Conservation (phyloP, 2,113 vertebrate genomes). For the Conger conger region DNA sequence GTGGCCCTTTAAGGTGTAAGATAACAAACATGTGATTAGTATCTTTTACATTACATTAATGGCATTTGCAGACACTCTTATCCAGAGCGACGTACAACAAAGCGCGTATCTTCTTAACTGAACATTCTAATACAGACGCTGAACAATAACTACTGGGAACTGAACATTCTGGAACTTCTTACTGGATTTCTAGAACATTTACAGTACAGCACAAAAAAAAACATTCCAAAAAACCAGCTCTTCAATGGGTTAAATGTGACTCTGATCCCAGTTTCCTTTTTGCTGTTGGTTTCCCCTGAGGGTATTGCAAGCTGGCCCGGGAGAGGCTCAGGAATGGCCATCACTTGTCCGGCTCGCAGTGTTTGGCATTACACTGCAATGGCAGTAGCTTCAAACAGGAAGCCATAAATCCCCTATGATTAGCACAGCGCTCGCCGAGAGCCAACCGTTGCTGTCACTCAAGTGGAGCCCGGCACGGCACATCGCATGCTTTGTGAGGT, state of each 20-base stretch:
- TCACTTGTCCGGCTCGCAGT: not conserved
- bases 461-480: not conserved
- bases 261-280: not conserved
- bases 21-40: no score
- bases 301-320: not conserved
- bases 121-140: no score
- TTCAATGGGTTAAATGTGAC: not conserved
- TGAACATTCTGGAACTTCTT: no score
- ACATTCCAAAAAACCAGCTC: no score
- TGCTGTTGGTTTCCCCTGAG: not conserved
- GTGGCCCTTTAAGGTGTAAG: not conserved
- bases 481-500: not conserved
- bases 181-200: no score
- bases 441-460: not conserved
- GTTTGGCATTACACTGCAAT: not conserved
- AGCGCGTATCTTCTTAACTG: no score
- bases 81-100: no score
- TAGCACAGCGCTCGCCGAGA: not conserved
- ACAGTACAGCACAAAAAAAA: no score
- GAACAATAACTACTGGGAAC: no score
- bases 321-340: not conserved
- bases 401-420: not conserved
- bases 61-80: no score
- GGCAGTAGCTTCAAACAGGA: not conserved
- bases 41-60: no score